These are phyloP conservation scores for Microctonus brassicae DNA, from an alignment of 2,888 invertebrate species.

Conservation along the genomic window DNA sequence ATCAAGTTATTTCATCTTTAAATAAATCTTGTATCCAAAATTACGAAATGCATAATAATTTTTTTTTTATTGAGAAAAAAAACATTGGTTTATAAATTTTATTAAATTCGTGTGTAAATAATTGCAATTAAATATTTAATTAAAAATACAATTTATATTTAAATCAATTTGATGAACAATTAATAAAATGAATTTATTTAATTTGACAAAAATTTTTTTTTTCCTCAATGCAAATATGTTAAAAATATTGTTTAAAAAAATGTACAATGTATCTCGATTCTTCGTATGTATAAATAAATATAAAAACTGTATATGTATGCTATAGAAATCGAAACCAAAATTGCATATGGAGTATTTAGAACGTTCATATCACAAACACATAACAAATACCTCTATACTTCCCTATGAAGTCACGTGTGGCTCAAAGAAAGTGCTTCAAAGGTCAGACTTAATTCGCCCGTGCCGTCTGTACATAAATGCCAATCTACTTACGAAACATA, in stretches of 20 bases:
- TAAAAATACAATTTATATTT: too few species aligned
- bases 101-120: background rate
- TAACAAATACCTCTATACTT: slow-evolving; percentile 8
- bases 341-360: background rate
- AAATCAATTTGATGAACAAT: too few species aligned
- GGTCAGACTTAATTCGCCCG: slow-evolving; percentile 60
- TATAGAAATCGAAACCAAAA: background rate
- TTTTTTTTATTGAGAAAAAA: too few species aligned
- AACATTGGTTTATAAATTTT: background rate
- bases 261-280: too few species aligned
- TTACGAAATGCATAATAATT: background rate
- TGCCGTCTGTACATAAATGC: slow-evolving; percentile 62
- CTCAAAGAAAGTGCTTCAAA: slow-evolving; percentile 65
- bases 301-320: background rate
- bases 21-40: too few species aligned
- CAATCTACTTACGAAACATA: slow-evolving; percentile 64
- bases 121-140: too few species aligned
- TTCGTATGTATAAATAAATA: too few species aligned
- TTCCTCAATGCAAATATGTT: too few species aligned
- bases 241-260: too few species aligned
- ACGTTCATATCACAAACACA: background rate
- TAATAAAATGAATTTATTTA: too few species aligned
- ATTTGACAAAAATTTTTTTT: too few species aligned
- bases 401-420: slow-evolving; percentile 48
- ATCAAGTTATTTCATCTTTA: too few species aligned